Conservation (phyloP, 2,797 vertebrate genomes). For the Danio kyathit region DNA sequence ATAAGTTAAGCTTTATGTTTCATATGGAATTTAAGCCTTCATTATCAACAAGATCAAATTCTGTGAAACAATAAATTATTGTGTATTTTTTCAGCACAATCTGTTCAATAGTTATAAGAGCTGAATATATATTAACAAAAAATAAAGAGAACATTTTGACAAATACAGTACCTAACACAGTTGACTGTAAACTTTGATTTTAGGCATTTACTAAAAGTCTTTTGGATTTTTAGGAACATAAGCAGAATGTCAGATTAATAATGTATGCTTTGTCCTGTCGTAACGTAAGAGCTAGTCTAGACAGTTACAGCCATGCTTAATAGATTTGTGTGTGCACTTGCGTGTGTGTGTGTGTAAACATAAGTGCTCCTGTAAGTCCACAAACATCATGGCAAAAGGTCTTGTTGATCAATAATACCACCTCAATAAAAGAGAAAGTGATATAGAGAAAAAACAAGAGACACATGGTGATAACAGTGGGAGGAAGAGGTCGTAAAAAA, state of each 20-base stretch:
- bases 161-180: too few relatives aligned
- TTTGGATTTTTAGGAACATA: background rate
- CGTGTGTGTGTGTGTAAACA: background rate
- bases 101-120: too few relatives aligned
- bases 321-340: background rate
- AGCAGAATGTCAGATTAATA: background rate
- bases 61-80: too few relatives aligned
- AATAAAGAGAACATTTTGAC: too few relatives aligned
- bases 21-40: too few relatives aligned
- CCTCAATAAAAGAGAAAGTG: background rate
- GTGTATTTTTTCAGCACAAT: too few relatives aligned
- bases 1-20: too few relatives aligned
- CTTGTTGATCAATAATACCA: constrained; percentile 22
- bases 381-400: constrained; percentile 10
- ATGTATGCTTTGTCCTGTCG: background rate
- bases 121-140: too few relatives aligned
- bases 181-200: too few relatives aligned
- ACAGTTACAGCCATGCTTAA: background rate
- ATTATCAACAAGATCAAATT: too few relatives aligned
- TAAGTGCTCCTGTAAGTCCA: background rate
- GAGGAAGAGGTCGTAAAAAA: constrained; percentile 36
- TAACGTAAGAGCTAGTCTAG: constrained; percentile 15
- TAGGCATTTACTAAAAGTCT: background rate
- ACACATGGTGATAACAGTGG: background rate
- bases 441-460: constrained; percentile 8